Evolutionary conservation across 35 echinoderm and acorn worm genomes (phyloP), one percentile per base, ranked within the genome.

Genomic region (Stichopus chloronotus): DNA sequence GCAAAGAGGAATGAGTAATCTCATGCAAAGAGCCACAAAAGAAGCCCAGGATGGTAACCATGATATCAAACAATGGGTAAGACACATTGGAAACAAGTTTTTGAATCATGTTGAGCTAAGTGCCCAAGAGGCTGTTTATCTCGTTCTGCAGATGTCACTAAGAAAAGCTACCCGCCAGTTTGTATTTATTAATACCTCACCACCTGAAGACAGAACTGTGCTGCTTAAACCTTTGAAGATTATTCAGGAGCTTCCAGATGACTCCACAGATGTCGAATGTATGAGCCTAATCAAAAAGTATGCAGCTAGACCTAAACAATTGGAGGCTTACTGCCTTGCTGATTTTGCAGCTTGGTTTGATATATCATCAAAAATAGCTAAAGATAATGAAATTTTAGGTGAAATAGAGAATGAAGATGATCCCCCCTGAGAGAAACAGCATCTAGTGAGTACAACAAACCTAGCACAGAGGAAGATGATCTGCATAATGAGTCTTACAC

Each of bases 91-190:
- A 14, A 78, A 79, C 53, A 78, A 71, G 55, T 96, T 93, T 30
- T 76, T 96, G 9, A 96, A 96, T 78, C 78, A 88, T 96, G 92
- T 93, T 88, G 94, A 96, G 87, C 68, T 96, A 56, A 72, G 92
- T 96, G 94, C 94, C 53, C 94, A 96, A 91, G 94, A 96, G 71
- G 94, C 91, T 74, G 92, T 82, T 7, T 96, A 96, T 84, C 59
- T 93, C 0, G 69, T 92, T 57, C 78, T 96, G 9, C 92, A 93
- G 78, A 82, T 93, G 61, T 79, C 94, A 53, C 52, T 96, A 52
- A 96, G 83, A 76, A 93, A 91, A 53, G 77, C 58, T 5, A 93
- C n/a, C 61, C 52, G 63, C 17, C 78, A 93, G 72, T 87, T 96
- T 84, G 81, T 96, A 61, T 96, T 96, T 16, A 96, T 96, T 20